A percentile compares a stretch with the other conserved stretches of the same genome.
phyloP scores from a whole-genome alignment of 1,140 invertebrate genomes.

The Ganaspis sp. region DNA sequence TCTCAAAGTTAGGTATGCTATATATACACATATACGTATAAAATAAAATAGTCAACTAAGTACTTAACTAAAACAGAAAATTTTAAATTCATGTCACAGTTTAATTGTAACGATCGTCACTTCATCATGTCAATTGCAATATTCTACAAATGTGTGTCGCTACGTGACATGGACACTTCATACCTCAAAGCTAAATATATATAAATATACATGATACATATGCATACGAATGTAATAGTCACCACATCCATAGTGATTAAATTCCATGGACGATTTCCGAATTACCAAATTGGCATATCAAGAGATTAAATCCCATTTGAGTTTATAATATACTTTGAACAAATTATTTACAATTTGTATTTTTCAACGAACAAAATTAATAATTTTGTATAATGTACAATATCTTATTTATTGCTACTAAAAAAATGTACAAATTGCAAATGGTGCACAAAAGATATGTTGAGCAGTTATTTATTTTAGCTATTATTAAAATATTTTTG shows the following conservation, averaged over 20 bases:
- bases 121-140: constrained; percentile 33
- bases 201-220: no score
- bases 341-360: no score
- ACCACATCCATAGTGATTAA: not conserved
- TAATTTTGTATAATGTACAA: no score
- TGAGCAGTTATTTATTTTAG: no score
- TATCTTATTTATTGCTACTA: no score
- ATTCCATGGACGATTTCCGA: not conserved
- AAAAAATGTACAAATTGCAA: no score
- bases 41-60: not conserved
- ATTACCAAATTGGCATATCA: not conserved
- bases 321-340: not conserved
- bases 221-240: not conserved
- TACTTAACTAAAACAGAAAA: not conserved
- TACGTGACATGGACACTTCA: not conserved
- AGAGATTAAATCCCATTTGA: not conserved
- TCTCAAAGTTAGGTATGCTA: constrained; percentile 6
- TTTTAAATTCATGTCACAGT: constrained; percentile 51
- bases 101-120: constrained; percentile 43
- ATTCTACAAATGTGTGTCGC: constrained; percentile 21
- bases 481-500: no score
- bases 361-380: no score
- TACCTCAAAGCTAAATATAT: not conserved
- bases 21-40: not conserved
- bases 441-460: no score